Conservation (phyloP, 2,113 vertebrate species). For the Aegithalos caudatus region DNA sequence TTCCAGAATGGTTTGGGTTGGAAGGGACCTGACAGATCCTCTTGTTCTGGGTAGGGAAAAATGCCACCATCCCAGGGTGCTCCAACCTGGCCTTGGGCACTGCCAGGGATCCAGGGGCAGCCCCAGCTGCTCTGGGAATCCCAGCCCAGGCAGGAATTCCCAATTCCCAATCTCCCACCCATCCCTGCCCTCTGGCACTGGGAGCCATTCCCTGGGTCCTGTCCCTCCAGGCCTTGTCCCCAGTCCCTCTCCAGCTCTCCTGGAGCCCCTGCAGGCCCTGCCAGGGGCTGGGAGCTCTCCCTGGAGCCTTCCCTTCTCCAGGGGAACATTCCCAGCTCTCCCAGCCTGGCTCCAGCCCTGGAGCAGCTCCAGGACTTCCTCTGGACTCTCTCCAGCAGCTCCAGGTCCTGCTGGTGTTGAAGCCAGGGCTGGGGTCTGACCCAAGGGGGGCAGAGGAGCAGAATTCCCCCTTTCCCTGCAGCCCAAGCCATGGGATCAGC, state of each 20-base stretch:
- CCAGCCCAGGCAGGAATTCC: background rate
- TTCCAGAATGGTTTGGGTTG: background rate
- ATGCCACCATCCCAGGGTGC: rapidly evolving
- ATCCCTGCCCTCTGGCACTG: background rate
- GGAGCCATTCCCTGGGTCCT: background rate
- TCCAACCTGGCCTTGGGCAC: rapidly evolving
- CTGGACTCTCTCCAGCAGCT: background rate
- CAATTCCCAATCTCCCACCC: background rate
- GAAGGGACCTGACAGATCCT: background rate
- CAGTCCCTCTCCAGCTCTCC: background rate
- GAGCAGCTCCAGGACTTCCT: rapidly evolving
- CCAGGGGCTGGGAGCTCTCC: background rate
- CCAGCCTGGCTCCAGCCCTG: background rate
- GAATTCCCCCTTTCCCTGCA: background rate
- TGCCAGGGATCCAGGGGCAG: background rate
- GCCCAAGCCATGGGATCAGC: rapidly evolving
- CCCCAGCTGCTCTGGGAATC: background rate
- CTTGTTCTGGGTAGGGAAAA: no score
- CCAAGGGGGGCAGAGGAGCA: background rate
- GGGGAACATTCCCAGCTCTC: background rate
- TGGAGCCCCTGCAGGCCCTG: background rate
- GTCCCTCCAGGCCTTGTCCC: background rate
- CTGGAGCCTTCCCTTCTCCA: background rate
- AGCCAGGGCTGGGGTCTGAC: background rate
- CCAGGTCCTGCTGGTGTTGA: background rate